Evolutionary conservation across 2,113 vertebrate genomes (phyloP), one percentile per base, ranked within the genome.

Genomic region (Dipodomys merriami): DNA sequence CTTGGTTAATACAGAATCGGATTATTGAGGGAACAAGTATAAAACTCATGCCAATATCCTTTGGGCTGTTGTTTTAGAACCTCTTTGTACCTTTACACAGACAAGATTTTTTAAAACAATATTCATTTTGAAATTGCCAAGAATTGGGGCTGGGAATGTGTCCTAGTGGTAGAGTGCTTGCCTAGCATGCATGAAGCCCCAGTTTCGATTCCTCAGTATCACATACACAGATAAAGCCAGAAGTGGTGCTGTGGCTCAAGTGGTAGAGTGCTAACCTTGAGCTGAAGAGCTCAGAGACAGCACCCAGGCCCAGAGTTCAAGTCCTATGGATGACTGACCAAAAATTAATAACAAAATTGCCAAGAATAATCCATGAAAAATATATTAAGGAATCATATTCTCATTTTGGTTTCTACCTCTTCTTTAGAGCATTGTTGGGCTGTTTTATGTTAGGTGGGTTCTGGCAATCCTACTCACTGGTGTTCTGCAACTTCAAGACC

Each of bases 351-450:
- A 39, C 39, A 39, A 81, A 86, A 53, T 86, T 94, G 90, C 44
- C 18, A 90, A 44, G 39, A 88, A 81, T 72, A 78, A 82, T 76
- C 86, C 29, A 33, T 82, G 57, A 65, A 90, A 86, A 46, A 62
- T 88, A 6, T 67, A 46, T 86, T 33, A 88, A 89, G 81, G 67
- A 79, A 57, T 76, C 65, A 76, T 16, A 49, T 69, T 81, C 15
- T 86, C 30, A 60, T 94, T 85, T 83, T 64, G 6, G 23, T 90
- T 89, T 73, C 44, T 95, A 62, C 77, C 88, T 64, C 88, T 65
- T 95, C 87, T 95, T 80, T 87, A 39, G 76, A 69, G 67, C 79
- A 90, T 91, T 84, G 62, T 90, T 93, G 19, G 83, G 49, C 72
- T 74, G 53, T 49, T 69, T 39, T 87, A 76, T 90, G 30, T 71